Evolutionary conservation across 2,113 vertebrate species (phyloP), one percentile per base, ranked within the genome.

Genomic region (Chamaea fasciata): DNA sequence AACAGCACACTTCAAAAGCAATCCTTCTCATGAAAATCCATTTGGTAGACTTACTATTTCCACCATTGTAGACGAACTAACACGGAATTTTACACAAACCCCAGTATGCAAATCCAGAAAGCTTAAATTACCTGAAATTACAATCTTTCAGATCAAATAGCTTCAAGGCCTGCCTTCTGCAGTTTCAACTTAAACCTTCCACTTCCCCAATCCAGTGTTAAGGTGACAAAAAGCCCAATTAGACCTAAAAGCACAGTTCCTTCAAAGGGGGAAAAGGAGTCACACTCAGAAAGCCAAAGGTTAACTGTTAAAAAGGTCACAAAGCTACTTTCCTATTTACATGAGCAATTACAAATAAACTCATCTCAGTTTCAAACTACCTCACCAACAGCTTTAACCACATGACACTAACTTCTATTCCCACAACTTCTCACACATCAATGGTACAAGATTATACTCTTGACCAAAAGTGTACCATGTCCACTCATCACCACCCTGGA

Each of bases 401-500:
- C 22, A 52, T 4, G 7, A 50, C 65, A 49, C 24, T 52, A 59
- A 77, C 23, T 76, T 44, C 17, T 50, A 65, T 42, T 71, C 64
- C 80, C 89, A 82, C 33, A 82, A 42, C 46, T 87, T 85, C 49
- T 76, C 64, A 13, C 41, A 9, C 21, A 46, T 75, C 46, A 77
- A 71, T 9, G 13, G 59, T 47, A 55, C 44, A 86, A 65, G 37
- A 84, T 44, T 28, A 60, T 28, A 74, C 77, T 85, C 63, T 90
- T 80, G 63, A 94, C 89, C 82, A 95, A 70, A 89, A 65, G 60
- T 63, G 47, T 41, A 80, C 41, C 41, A 5, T 52, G 30, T 60
- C 78, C 73, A 71, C 84, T 95, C 86, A 77, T 97, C 96, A 96
- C 46, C 74, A 52, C 57, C 81, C 57, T 95, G 94, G 92, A 96